Evolutionary conservation across 2,113 vertebrate species (phyloP).

Genomic region (Esox niger): DNA sequence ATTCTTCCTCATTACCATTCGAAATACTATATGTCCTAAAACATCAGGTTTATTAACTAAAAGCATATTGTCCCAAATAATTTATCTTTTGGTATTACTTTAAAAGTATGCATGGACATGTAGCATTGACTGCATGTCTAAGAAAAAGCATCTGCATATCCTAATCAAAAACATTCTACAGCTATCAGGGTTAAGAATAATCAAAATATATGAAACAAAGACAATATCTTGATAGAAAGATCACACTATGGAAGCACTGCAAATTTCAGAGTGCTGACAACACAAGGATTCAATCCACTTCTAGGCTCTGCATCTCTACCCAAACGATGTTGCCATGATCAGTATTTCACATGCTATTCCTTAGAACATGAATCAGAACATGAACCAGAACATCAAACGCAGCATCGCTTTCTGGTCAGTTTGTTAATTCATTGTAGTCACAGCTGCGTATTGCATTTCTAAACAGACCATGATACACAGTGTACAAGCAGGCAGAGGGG

Average conservation of each 20-base stretch:
- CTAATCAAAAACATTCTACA: background rate
- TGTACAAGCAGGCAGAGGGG: background rate
- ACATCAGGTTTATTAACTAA: conserved; percentile 10
- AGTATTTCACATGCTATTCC: conserved; percentile 1
- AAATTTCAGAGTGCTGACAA: background rate
- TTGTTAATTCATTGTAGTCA: conserved; percentile 23
- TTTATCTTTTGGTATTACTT: conserved; percentile 31
- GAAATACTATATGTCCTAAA: conserved; percentile 14
- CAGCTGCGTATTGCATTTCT: conserved; percentile 43
- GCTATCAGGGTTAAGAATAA: background rate
- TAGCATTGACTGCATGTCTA: conserved; percentile 4
- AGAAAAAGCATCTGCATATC: conserved; percentile 31
- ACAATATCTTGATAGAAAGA: background rate
- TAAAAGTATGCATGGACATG: conserved; percentile 16
- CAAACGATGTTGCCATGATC: background rate
- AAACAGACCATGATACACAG: conserved; percentile 9
- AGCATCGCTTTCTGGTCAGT: conserved; percentile 1
- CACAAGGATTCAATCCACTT: background rate
- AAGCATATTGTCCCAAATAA: conserved; percentile 7
- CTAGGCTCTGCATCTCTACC: background rate
- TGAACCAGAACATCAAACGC: conserved; percentile 2
- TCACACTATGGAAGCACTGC: background rate
- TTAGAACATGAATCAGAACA: conserved; percentile 28
- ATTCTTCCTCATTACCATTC: conserved; percentile 13
- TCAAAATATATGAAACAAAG: background rate